phyloP scores from a whole-genome alignment of 2,113 vertebrate species.

The Nyctibius bracteatus region DNA sequence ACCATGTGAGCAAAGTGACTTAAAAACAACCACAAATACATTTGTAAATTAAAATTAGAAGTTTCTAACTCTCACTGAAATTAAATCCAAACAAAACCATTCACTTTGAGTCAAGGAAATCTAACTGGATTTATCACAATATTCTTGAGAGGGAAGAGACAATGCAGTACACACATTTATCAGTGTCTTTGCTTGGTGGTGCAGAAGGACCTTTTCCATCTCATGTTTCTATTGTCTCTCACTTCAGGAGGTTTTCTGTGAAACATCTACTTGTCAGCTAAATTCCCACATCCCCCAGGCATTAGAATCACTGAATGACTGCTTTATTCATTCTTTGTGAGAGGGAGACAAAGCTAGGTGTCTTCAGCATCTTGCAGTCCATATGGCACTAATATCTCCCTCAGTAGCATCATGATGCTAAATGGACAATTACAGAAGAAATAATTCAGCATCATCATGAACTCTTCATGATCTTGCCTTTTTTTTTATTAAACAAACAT shows the following conservation, averaged over 20 bases:
- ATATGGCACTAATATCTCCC: neutral
- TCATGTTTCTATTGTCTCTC: neutral
- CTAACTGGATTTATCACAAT: neutral
- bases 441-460: neutral
- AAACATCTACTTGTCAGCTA: neutral
- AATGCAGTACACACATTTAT: neutral
- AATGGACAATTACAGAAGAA: neutral
- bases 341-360: neutral
- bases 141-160: neutral
- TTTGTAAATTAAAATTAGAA: neutral
- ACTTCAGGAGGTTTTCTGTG: neutral
- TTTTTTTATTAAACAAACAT: neutral
- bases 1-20: fast-evolving
- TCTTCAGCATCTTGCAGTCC: neutral
- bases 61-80: neutral
- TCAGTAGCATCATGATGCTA: neutral
- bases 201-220: neutral
- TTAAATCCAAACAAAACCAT: neutral
- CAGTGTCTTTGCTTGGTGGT: neutral
- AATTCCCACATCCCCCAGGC: neutral
- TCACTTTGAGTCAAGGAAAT: neutral
- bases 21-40: neutral
- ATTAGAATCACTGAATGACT: neutral
- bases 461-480: neutral
- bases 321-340: neutral